Evolutionary conservation across 2,888 invertebrate species (phyloP).

Genomic region (Apamea crenata): DNA sequence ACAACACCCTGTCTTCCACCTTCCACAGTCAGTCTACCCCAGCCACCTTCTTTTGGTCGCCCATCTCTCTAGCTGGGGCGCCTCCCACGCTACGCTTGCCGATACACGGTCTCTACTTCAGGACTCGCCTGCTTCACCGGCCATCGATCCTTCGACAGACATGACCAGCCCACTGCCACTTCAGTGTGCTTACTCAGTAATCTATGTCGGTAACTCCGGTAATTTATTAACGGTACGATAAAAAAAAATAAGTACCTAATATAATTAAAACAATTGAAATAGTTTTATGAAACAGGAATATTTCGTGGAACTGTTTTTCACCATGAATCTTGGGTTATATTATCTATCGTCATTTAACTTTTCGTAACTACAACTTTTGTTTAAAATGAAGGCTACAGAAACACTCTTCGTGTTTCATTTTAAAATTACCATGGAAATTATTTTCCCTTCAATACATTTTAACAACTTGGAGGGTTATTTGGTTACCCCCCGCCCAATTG

Average conservation of each 20-base stretch:
- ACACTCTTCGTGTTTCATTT: neutral
- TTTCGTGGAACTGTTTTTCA: neutral
- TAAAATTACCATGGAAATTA: conserved; percentile 12
- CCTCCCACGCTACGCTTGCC: neutral
- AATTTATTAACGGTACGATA: neutral
- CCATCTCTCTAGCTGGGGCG: neutral
- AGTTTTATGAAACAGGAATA: neutral
- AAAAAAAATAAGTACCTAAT: neutral
- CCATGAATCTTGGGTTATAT: neutral
- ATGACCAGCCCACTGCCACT: neutral
- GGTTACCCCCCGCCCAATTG: conserved; percentile 12
- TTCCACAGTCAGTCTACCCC: neutral
- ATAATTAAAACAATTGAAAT: neutral
- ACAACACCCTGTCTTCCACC: neutral
- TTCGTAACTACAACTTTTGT: neutral
- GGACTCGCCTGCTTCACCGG: neutral
- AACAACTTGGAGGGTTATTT: conserved; percentile 10
- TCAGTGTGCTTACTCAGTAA: neutral
- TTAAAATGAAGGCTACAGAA: neutral
- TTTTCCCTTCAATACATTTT: conserved; percentile 23
- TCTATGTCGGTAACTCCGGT: neutral
- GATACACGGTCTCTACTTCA: no score
- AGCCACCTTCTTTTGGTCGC: neutral
- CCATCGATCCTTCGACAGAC: neutral
- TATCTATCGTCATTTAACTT: neutral